These are phyloP conservation scores for Mystacornis crossleyi DNA, from an alignment of 2,113 vertebrate genomes.

Conservation along the genomic window DNA sequence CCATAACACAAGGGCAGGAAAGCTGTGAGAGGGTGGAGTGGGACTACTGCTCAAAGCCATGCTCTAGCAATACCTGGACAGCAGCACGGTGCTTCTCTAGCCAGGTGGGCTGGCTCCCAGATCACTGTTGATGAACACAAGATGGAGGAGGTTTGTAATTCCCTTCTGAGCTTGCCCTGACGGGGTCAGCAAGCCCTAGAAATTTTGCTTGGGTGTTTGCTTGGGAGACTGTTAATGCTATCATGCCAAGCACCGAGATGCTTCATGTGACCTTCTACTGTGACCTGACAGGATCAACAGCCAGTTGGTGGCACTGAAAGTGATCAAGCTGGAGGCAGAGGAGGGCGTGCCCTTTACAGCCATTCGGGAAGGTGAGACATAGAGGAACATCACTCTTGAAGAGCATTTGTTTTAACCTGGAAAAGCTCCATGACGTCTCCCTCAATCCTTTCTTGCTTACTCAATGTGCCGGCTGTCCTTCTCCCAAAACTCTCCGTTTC, in stretches of 20 bases:
- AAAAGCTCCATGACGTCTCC: background rate
- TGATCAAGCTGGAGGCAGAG: slow-evolving; percentile 85
- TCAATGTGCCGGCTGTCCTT: background rate
- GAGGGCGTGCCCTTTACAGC: slow-evolving; percentile 90
- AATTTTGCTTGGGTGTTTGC: background rate
- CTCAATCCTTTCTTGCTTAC: background rate
- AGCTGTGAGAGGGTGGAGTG: background rate
- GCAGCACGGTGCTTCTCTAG: background rate
- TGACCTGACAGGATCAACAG: slow-evolving; percentile 81
- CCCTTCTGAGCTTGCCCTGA: background rate
- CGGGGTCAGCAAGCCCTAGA: background rate
- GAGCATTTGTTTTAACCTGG: background rate
- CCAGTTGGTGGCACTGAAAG: slow-evolving; percentile 89
- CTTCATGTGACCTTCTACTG: background rate
- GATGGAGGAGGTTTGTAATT: background rate
- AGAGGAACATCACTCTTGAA: background rate
- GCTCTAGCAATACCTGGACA: background rate
- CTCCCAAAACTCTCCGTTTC: background rate
- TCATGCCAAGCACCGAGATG: background rate
- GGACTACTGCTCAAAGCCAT: background rate
- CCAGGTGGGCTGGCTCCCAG: background rate
- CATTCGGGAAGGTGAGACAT: slow-evolving; percentile 84
- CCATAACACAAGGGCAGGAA: background rate
- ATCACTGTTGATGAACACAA: background rate
- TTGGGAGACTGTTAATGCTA: background rate